A percentile compares a stretch with the other conserved stretches of the same genome.
Evolutionary conservation across 2,797 vertebrate species (phyloP).

Genomic region (Anas capensis): DNA sequence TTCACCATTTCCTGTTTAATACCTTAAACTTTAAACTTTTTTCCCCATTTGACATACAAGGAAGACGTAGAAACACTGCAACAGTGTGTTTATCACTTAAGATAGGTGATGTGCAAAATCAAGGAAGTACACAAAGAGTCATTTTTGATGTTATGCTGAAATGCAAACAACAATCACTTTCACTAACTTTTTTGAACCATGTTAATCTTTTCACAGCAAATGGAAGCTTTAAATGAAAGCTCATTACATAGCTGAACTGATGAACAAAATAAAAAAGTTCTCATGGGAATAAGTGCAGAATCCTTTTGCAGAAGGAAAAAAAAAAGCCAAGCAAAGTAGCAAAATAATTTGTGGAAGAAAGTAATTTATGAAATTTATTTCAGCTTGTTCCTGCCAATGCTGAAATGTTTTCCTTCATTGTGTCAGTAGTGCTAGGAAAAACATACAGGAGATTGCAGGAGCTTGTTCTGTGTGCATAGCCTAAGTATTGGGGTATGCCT

Average conservation of each 20-base stretch:
- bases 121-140: not conserved
- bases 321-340: not conserved
- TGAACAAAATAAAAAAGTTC: not conserved
- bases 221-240: not conserved
- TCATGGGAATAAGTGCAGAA: not conserved
- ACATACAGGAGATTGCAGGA: not conserved
- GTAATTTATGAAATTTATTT: not conserved
- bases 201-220: not conserved
- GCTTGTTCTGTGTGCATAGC: not conserved
- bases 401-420: not conserved
- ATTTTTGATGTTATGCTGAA: not conserved
- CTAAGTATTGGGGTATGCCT: accelerated
- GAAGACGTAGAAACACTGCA: not conserved
- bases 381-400: not conserved
- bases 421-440: not conserved
- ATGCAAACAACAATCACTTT: not conserved
- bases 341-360: not conserved
- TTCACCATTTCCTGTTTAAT: not conserved
- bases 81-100: not conserved
- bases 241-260: not conserved
- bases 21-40: not conserved
- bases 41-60: not conserved
- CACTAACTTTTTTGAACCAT: not conserved
- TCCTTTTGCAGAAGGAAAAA: not conserved
- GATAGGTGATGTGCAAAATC: not conserved